Conservation (phyloP, 2,888 invertebrate genomes). For the Isotomurus palustris region DNA sequence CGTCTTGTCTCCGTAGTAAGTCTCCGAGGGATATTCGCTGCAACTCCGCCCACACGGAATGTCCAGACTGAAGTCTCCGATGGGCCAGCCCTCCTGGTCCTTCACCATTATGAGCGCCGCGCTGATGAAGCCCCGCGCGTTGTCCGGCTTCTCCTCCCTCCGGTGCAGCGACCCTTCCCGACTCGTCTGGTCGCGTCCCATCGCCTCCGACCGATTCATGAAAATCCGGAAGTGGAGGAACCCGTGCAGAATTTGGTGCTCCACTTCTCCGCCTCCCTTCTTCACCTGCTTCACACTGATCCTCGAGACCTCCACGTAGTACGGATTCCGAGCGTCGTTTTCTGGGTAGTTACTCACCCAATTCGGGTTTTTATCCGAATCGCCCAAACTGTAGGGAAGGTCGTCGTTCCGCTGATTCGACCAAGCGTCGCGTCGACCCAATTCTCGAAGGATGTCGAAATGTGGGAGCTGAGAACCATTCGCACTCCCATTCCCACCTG, state of each 20-base stretch:
- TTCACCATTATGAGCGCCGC: constrained; percentile 31
- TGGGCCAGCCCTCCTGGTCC: constrained; percentile 32
- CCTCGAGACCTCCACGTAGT: constrained; percentile 22
- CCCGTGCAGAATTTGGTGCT: constrained; percentile 8
- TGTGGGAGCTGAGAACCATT: constrained; percentile 1
- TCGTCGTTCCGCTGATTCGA: constrained; percentile 18
- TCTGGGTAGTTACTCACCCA: not conserved
- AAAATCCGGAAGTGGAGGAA: not conserved
- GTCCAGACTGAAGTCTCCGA: constrained; percentile 26
- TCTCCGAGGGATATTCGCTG: constrained; percentile 13
- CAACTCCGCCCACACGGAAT: constrained; percentile 26
- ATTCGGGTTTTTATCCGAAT: not conserved
- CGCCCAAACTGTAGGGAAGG: constrained; percentile 6
- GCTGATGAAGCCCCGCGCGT: constrained; percentile 17
- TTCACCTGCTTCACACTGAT: constrained; percentile 20
- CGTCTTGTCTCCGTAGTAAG: constrained; percentile 19
- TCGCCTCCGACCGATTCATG: constrained; percentile 2
- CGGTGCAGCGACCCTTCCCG: constrained; percentile 14
- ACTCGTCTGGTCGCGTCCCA: not conserved
- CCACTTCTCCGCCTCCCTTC: too few species aligned
- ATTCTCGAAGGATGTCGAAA: constrained; percentile 13
- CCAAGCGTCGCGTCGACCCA: constrained; percentile 9
- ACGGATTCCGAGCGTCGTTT: constrained; percentile 15
- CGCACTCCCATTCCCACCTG: not conserved
- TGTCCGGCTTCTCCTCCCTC: constrained; percentile 7